Percentiles rank a stretch among this genome's conserved stretches.
phyloP scores from a whole-genome alignment of 1,140 invertebrate genomes.

The Leptinotarsa defecta region DNA sequence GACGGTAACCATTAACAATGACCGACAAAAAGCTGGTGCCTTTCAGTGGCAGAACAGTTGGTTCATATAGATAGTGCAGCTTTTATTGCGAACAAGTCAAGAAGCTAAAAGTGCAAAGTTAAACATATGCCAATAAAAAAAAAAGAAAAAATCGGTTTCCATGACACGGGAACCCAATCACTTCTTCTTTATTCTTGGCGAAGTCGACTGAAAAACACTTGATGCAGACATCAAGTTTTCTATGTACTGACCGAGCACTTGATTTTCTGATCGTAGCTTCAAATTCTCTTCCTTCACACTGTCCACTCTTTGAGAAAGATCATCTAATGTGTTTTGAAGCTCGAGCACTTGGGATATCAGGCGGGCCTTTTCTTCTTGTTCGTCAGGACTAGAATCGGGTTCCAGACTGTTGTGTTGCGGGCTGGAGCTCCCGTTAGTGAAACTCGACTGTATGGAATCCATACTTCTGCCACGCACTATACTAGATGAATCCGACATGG shows the following conservation, averaged over 20 bases:
- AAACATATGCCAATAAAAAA: too few species aligned
- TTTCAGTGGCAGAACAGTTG: too few species aligned
- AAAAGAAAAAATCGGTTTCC: too few species aligned
- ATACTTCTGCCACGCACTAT: conserved; percentile 79
- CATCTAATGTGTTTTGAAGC: conserved; percentile 97
- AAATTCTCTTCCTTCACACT: conserved; percentile 99
- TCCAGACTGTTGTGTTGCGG: conserved; percentile 81
- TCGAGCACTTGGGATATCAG: conserved; percentile 97
- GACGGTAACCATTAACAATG: too few species aligned
- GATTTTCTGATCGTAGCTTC: conserved; percentile 97
- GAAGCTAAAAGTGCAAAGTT: too few species aligned
- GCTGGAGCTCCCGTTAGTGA: conserved; percentile 85
- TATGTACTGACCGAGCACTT: conserved; percentile 98
- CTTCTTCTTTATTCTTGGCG: conserved; percentile 87
- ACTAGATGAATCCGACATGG: conserved; percentile 62
- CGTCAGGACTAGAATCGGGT: conserved; percentile 86
- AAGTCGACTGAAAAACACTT: conserved; percentile 96
- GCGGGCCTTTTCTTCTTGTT: conserved; percentile 96
- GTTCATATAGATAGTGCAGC: too few species aligned
- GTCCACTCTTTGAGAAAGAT: conserved; percentile 97
- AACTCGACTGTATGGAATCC: conserved; percentile 88
- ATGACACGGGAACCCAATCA: conserved; percentile 53
- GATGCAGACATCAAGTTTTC: conserved; percentile 99
- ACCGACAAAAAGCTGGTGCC: too few species aligned
- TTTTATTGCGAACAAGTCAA: too few species aligned